phyloP scores from a whole-genome alignment of 2,888 invertebrate genomes.

The Pachydiplax longipennis region DNA sequence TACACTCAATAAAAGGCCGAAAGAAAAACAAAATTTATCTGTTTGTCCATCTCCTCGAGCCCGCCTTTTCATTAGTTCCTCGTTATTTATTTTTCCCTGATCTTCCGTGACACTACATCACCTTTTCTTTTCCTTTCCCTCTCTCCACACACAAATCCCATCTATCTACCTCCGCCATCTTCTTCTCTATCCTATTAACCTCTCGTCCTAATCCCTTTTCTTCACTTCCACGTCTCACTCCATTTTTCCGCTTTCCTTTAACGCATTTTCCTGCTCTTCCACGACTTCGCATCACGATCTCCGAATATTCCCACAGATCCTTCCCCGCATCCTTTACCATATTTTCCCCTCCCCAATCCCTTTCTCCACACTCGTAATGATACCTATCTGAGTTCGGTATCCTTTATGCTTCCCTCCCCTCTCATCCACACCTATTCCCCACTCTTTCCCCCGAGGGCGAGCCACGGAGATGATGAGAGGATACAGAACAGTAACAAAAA shows the following conservation, averaged over 20 bases:
- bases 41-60: not conserved
- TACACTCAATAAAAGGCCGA: not conserved
- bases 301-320: not conserved
- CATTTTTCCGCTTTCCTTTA: not conserved
- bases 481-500: slow-evolving; percentile 5
- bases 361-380: not conserved
- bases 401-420: not conserved
- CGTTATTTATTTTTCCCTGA: not conserved
- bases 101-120: not conserved
- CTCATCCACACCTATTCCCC: not conserved
- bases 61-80: not conserved
- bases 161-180: not conserved
- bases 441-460: not conserved
- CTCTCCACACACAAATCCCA: not conserved
- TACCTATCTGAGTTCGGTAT: not conserved
- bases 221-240: not conserved
- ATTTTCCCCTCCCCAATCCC: not conserved
- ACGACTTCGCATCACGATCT: not conserved
- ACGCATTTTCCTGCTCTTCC: not conserved
- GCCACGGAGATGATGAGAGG: not conserved
- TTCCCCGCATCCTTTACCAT: not conserved
- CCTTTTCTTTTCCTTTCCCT: not conserved
- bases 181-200: not conserved
- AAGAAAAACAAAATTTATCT: not conserved
- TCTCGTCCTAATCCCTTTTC: not conserved